phyloP scores from a whole-genome alignment of 2,888 invertebrate genomes.

The Cataglyphis altisquamis region DNA sequence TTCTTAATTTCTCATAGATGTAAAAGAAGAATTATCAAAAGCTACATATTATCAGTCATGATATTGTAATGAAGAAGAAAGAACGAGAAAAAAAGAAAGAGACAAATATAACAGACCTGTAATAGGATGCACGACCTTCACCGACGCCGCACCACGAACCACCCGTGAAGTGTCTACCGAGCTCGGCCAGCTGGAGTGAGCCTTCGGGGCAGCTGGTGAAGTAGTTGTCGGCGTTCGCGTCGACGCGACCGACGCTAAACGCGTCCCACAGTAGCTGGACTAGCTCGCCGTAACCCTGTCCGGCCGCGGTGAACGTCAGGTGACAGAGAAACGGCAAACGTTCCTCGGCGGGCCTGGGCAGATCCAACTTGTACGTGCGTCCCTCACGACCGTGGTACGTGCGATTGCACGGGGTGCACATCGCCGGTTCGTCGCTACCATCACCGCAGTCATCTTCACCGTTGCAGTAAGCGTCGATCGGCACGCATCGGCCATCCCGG shows the following conservation, averaged over 20 bases:
- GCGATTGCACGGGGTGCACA: constrained; percentile 94
- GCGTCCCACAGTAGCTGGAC: constrained; percentile 96
- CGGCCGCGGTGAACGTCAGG: constrained; percentile 96
- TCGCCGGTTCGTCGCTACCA: constrained; percentile 93
- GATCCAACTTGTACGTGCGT: constrained; percentile 91
- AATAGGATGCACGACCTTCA: constrained; percentile 93
- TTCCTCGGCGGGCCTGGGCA: constrained; percentile 91
- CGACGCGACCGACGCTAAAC: constrained; percentile 94
- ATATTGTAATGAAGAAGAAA: no score
- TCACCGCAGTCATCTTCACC: constrained; percentile 94
- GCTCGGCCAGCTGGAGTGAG: constrained; percentile 94
- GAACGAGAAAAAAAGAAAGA: neutral
- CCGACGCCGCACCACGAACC: constrained; percentile 96
- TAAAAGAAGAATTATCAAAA: neutral
- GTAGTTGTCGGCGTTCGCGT: constrained; percentile 89
- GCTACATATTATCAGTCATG: neutral
- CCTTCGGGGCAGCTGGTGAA: constrained; percentile 94
- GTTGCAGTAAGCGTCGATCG: constrained; percentile 95
- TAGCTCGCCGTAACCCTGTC: constrained; percentile 95
- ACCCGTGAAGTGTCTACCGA: constrained; percentile 95
- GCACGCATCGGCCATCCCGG: constrained; percentile 92
- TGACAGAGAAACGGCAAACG: constrained; percentile 95
- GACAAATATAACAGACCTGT: constrained; percentile 83
- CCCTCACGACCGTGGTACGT: constrained; percentile 96
- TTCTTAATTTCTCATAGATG: no score